Percentiles rank a stretch among this genome's conserved stretches.
These are phyloP conservation scores for Micrasema minimum DNA, from an alignment of 1,140 invertebrate genomes.

Conservation along the genomic window DNA sequence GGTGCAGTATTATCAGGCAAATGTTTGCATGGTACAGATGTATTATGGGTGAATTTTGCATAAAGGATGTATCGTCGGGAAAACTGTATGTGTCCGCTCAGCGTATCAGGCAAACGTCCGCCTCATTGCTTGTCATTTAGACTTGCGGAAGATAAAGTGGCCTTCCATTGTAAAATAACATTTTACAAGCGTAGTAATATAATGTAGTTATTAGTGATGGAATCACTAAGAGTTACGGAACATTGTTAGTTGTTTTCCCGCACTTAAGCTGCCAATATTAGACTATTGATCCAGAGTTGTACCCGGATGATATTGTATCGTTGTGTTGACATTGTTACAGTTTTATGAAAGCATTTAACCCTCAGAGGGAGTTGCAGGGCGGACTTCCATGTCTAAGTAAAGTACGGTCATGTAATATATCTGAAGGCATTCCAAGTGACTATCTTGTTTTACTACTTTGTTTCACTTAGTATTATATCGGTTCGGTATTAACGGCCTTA, in stretches of 20 bases:
- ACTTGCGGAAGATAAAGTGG: slow-evolving; percentile 20
- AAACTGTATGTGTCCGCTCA: too few species aligned
- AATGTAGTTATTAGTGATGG: slow-evolving; percentile 22
- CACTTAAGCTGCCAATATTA: slow-evolving; percentile 14
- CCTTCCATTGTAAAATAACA: slow-evolving; percentile 28
- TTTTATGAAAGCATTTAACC: slow-evolving; percentile 20
- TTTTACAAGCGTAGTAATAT: slow-evolving; percentile 6
- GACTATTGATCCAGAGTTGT: slow-evolving; percentile 37
- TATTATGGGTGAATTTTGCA: too few species aligned
- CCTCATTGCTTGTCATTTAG: slow-evolving; percentile 1
- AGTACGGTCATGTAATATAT: slow-evolving; percentile 50
- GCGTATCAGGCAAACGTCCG: not conserved
- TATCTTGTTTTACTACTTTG: too few species aligned
- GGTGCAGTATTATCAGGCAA: too few species aligned
- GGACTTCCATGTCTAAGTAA: not conserved
- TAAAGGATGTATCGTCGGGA: too few species aligned
- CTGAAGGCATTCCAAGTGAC: slow-evolving; percentile 53
- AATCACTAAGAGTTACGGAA: slow-evolving; percentile 17
- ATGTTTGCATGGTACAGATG: not conserved
- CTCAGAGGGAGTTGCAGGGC: too few species aligned
- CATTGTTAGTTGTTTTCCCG: not conserved
- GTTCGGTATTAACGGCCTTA: slow-evolving; percentile 51
- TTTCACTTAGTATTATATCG: slow-evolving; percentile 44
- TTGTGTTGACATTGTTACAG: slow-evolving; percentile 41
- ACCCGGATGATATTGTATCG: slow-evolving; percentile 42